These are phyloP conservation scores for Rhagoletis pomonella DNA, from an alignment of 1,140 invertebrate species.

Conservation along the genomic window DNA sequence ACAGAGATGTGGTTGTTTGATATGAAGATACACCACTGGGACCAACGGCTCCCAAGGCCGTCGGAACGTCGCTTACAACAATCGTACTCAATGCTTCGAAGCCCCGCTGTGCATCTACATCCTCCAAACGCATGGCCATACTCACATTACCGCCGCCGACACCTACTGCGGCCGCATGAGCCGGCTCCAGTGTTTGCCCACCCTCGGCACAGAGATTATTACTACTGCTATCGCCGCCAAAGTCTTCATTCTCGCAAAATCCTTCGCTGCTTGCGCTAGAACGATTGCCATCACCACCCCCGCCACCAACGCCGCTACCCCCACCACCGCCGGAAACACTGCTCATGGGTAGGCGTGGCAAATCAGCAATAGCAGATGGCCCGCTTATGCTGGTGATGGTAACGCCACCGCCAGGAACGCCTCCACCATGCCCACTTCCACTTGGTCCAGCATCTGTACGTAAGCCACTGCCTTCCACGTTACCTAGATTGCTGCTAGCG, in stretches of 20 bases:
- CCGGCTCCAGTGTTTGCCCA: slow-evolving; percentile 57
- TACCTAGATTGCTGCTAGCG: neutral
- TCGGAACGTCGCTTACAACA: slow-evolving; percentile 52
- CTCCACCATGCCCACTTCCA: slow-evolving; percentile 15
- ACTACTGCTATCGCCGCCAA: slow-evolving; percentile 76
- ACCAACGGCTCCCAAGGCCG: slow-evolving; percentile 30
- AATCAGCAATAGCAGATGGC: slow-evolving; percentile 21
- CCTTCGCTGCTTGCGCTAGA: slow-evolving; percentile 96
- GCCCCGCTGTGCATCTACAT: slow-evolving; percentile 68
- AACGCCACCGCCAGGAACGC: slow-evolving; percentile 35
- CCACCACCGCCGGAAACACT: slow-evolving; percentile 14
- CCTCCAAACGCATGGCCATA: slow-evolving; percentile 62
- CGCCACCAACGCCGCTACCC: neutral
- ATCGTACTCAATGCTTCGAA: slow-evolving; percentile 59
- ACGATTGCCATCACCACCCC: slow-evolving; percentile 83
- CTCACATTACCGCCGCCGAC: slow-evolving; percentile 42
- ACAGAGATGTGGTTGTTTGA: slow-evolving; percentile 52
- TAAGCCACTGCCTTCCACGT: neutral
- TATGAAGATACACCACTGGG: slow-evolving; percentile 32
- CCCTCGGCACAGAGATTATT: slow-evolving; percentile 67
- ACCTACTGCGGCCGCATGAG: slow-evolving; percentile 55
- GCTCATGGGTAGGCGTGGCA: neutral
- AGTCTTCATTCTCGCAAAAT: slow-evolving; percentile 94
- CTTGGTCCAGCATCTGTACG: neutral
- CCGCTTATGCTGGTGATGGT: slow-evolving; percentile 56